Base-by-base conservation (phyloP, 2,888 invertebrate genomes). In the Leucophenga maculata region DNA sequence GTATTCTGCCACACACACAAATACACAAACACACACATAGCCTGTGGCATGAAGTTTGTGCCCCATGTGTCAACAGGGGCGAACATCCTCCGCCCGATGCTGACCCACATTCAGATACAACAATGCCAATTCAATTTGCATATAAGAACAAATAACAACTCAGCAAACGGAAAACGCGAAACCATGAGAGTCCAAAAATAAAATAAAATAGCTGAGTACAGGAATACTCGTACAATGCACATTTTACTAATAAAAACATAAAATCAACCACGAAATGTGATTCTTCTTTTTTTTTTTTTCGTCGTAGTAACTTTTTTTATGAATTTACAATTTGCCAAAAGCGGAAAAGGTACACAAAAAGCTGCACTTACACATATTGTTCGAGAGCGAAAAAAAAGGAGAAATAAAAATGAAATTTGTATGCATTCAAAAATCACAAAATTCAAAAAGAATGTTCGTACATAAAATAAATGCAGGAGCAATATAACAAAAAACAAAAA, bases 41-140 rank as follows among this genome's bases (percentile, higher is more conserved):
- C 39, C 39, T 39, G 9, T 39, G 39, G 39, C 39, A 11, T 39
- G 11, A 39, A 39, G 11, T 39, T 39, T 39, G 39, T 39, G 39
- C 39, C 39, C 26, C 39, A 39, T 39, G 39, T 39, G 50, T 16
- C 50, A 16, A 18, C 50, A 50, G 50, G 16, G 18, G 50, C 18
- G 50, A n/a, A 50, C 50, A 39, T 39, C 39, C 39, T 16, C 46
- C 48, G 48, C 48, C 22, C 50, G 18, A n/a, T 48, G 46, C n/a
- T 64, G 62, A 64, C 62, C 62, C 32, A 64, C 46, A 39, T 39
- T 39, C 39, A 39, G 4, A 39, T 8, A 46, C 66, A 70, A 69
- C 76, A 75, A 71, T 74, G 78, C 77, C 81, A 83, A 80, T 39
- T 79, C 83, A 83, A 83, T 80, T 80, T 81, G 74, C 83, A 83